Percentiles rank a stretch among this genome's conserved stretches.
Conservation (phyloP, 2,888 invertebrate species). For the Brassicogethes aeneus region DNA sequence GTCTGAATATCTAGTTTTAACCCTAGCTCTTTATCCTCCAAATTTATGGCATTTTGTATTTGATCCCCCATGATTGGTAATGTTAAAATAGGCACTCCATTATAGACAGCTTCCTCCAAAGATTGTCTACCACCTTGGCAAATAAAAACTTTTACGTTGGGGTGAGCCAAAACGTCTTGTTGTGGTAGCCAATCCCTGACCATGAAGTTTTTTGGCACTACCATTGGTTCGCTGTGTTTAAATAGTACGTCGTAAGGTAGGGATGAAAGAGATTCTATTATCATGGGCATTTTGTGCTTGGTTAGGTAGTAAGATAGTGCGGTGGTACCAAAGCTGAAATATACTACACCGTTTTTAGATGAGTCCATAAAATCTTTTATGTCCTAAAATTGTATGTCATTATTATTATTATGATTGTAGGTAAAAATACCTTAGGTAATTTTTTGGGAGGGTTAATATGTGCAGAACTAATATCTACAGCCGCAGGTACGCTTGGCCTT, state of each 20-base stretch:
- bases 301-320: too few relatives aligned
- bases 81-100: conserved; percentile 31
- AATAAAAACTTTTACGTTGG: conserved; percentile 30
- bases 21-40: conserved; percentile 21
- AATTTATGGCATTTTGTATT: conserved; percentile 18
- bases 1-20: conserved; percentile 12
- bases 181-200: conserved; percentile 31
- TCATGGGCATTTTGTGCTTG: conserved; percentile 9
- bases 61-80: conserved; percentile 27
- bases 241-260: conserved; percentile 16
- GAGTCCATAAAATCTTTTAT: conserved; percentile 15
- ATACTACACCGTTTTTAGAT: conserved; percentile 17
- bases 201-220: conserved; percentile 28
- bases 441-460: not conserved
- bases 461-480: not conserved
- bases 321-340: conserved; percentile 23
- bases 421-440: not conserved
- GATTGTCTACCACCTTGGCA: conserved; percentile 44
- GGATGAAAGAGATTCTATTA: conserved; percentile 12
- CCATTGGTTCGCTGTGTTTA: conserved; percentile 12
- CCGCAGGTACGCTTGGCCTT: not conserved
- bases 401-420: not conserved
- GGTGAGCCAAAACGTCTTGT: conserved; percentile 25
- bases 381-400: conserved; percentile 10
- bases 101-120: conserved; percentile 39